phyloP scores from a whole-genome alignment of 2,797 vertebrate species.

The Clarias platycephalus region DNA sequence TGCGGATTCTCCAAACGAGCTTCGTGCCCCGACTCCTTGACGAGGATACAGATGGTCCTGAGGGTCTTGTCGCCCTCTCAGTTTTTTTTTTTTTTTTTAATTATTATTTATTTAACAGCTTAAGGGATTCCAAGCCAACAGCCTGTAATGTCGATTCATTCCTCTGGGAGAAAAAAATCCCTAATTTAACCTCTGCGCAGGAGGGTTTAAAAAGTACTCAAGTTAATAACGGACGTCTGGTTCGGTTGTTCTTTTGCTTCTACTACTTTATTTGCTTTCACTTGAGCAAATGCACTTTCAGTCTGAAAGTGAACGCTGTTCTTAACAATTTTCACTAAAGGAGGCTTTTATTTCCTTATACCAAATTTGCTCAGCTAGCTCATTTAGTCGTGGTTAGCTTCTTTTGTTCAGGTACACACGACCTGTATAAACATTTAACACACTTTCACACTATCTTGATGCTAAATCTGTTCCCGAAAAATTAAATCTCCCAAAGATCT shows the following conservation, averaged over 20 bases:
- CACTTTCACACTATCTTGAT: background rate
- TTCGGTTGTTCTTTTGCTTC: background rate
- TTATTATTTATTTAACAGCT: background rate
- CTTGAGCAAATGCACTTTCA: background rate
- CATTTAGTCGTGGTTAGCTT: background rate
- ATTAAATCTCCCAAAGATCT: background rate
- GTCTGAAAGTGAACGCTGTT: background rate
- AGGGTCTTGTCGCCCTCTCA: background rate
- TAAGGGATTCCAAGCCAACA: background rate
- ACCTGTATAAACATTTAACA: background rate
- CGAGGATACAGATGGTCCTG: background rate
- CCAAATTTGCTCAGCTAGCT: background rate
- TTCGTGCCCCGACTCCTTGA: background rate
- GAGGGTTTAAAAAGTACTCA: background rate
- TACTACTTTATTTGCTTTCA: background rate
- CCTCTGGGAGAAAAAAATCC: conserved; percentile 4
- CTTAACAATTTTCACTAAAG: background rate
- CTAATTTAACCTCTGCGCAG: background rate
- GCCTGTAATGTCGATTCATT: background rate
- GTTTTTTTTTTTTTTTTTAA: background rate
- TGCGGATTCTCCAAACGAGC: background rate
- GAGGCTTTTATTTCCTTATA: conserved; percentile 4
- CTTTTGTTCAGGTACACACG: background rate
- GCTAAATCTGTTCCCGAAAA: background rate
- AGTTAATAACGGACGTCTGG: background rate